Conservation (phyloP, 2,113 vertebrate species). For the Hiodon alosoides region DNA sequence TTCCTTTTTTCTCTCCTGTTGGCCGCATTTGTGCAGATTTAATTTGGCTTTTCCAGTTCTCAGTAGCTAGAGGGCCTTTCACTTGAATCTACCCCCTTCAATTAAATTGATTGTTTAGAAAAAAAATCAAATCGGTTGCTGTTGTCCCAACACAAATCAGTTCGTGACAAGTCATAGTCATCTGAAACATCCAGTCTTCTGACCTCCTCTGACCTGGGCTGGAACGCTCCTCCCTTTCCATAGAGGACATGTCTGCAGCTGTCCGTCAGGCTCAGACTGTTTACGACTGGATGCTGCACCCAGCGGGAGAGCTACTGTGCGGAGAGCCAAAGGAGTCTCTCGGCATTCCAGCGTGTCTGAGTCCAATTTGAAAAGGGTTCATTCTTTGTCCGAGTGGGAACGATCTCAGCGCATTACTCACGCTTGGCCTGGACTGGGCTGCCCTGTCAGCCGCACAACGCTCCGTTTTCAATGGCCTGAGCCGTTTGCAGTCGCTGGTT, state of each 20-base stretch:
- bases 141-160: no score
- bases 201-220: background rate
- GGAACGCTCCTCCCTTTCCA: no score
- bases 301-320: constrained; percentile 20
- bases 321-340: background rate
- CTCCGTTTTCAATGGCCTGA: background rate
- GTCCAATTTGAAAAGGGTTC: constrained; percentile 40
- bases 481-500: constrained; percentile 25
- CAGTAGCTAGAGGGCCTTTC: no score
- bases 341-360: constrained; percentile 19
- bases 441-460: constrained; percentile 22
- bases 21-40: constrained; percentile 15
- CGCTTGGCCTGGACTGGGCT: constrained; percentile 40
- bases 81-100: no score
- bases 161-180: no score
- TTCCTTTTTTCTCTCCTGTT: constrained; percentile 27
- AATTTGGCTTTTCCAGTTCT: background rate
- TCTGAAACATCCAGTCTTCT: no score
- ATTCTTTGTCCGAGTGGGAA: constrained; percentile 49
- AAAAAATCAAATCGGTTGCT: no score
- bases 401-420: constrained; percentile 55
- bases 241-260: background rate
- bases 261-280: background rate
- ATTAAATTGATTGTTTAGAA: no score
- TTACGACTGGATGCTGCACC: background rate